phyloP scores from a whole-genome alignment of 2,888 invertebrate species.

The Agonopterix heracliana region DNA sequence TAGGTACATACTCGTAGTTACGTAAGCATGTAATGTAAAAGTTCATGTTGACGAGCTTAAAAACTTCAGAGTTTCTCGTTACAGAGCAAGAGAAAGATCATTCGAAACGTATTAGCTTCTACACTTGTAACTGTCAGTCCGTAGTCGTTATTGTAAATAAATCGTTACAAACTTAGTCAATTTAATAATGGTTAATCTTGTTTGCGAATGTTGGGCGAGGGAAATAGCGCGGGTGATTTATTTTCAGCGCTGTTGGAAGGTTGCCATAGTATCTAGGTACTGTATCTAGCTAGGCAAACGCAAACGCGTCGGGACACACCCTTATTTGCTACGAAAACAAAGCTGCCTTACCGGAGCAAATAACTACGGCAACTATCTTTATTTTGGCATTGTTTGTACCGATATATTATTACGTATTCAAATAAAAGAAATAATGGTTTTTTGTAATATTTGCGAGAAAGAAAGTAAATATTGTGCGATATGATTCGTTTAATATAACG shows the following conservation, averaged over 20 bases:
- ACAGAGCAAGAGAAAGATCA: background rate
- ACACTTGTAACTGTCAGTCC: constrained; percentile 12
- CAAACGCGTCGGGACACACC: constrained; percentile 3
- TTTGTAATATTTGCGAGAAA: background rate
- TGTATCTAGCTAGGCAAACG: constrained; percentile 2
- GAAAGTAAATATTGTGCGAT: background rate
- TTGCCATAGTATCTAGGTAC: constrained; percentile 37
- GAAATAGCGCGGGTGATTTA: constrained; percentile 57
- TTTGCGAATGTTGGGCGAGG: constrained; percentile 42
- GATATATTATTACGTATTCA: too few species aligned
- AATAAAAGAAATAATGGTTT: too few species aligned
- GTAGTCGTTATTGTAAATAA: constrained; percentile 24
- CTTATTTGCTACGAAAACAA: constrained; percentile 14
- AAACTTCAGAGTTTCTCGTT: too few species aligned
- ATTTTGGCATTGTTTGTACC: too few species aligned
- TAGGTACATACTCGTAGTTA: too few species aligned
- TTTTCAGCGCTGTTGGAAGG: constrained; percentile 51
- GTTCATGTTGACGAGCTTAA: too few species aligned
- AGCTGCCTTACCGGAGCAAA: constrained; percentile 2
- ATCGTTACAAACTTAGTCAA: constrained; percentile 39
- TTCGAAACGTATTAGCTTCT: constrained; percentile 9
- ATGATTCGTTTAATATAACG: too few species aligned
- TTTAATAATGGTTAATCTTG: constrained; percentile 58
- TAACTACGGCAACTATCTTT: too few species aligned
- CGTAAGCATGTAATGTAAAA: too few species aligned